Evolutionary conservation across 2,113 vertebrate species (phyloP), one percentile per base, ranked within the genome.

Genomic region (Formicarius rufipectus): DNA sequence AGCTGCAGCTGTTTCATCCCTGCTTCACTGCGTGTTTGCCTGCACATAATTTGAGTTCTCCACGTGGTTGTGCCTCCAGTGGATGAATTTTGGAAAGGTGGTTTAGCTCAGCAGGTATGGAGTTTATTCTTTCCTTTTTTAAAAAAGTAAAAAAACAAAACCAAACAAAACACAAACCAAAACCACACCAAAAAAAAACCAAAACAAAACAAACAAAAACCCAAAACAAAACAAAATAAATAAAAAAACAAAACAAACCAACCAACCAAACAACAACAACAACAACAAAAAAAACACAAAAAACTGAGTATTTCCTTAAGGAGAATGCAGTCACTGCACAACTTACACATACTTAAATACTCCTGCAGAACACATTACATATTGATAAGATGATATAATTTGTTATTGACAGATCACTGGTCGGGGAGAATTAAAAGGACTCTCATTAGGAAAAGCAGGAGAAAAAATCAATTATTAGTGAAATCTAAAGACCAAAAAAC

Each of bases 401-500:
- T 40, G 13, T n/a, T 78, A 47, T 28, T 82, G 42, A 27, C 11
- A 74, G 14, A 25, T 31, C 44, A 53, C 33, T 21, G 47, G 47
- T 60, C 27, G 55, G 14, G 42, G 17, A 80, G 42, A 66, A 90
- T 27, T 49, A 59, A 68, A 37, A 87, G 12, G 5, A 1, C 2
- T 18, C 4, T n/a, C 6, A 35, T 52, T 40, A 82, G 53, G 42
- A 58, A 56, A 45, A 44, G 1, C 25, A 42, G 4, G 6, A 1
- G 33, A 44, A 56, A n/a, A 5, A 2, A 0, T 7, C 14, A 25
- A 50, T 3, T 58, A 42, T n/a, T 2, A 63, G 5, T 13, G 3
- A 66, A 15, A 4, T 60, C 39, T 64, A 72, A 73, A 68, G 10
- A 56, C 4, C 30, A 4, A 7, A n/a, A 72, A 87, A 55, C 3